Base-by-base conservation (phyloP, 2,113 vertebrate species). In the Amia ocellicauda region DNA sequence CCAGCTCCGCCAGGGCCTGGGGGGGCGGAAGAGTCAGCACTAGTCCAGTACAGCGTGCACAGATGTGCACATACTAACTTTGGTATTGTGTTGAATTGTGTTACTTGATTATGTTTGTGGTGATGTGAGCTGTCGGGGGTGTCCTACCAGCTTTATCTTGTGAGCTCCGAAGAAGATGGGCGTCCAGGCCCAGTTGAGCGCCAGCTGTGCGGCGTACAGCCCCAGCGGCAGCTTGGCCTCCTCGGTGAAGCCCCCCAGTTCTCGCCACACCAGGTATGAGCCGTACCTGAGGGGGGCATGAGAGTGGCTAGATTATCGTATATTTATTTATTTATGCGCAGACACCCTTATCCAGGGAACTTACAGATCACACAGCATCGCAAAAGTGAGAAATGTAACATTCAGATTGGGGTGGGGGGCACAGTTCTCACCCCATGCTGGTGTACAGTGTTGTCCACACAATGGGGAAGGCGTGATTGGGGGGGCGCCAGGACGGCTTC, bases 241-340 rank as follows among this genome's bases (percentile, higher is more conserved):
- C 64, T 86, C 68, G 60, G 73, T 79, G 11, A 92, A 94, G 78
- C 92, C 91, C 0, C 91, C 92, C 23, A 95, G 86, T 58, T 94
- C 91, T 2, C 85, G 94, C 93, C 92, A 97, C 2, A 97, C 78
- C 77, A 96, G 78, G 74, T 96, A 97, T 50, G 95, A 97, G 43
- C 88, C 91, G 1, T 94, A 94, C 19, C 94, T 96, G 80, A 19
- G 71, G 26, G 67, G 29, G 42, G 49, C 40, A 58, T 28, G 24
- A 50, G 16, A 16, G 36, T 29, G 7, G 41, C 20, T 20, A 13
- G 13, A n/a, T 94, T 91, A n/a, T n/a, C n/a, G n/a, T n/a, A n/a
- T n/a, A n/a, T n/a, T n/a, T n/a, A n/a, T n/a, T n/a, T n/a, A 63
- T 11, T n/a, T 41, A 31, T 16, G 19, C 14, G 19, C 10, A 11